Percentiles rank a stretch among this genome's conserved stretches.
Conservation (phyloP, 1,140 invertebrate genomes). For the Muscidifurax raptorellus region DNA sequence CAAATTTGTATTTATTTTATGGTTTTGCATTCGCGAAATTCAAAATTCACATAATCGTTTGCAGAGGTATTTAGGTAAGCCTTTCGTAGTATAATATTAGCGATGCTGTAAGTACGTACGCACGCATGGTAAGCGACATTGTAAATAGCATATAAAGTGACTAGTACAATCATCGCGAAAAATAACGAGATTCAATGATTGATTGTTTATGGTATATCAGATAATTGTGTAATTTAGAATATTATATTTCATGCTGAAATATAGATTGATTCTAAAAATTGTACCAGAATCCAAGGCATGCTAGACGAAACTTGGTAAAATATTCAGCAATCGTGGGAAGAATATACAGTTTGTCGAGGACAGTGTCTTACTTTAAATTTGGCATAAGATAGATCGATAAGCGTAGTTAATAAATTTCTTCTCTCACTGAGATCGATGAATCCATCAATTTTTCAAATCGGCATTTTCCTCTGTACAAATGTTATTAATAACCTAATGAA, state of each 20-base stretch:
- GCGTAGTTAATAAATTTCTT: neutral
- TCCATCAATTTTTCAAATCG: too few relatives aligned
- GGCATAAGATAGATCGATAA: neutral
- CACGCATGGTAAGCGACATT: conserved; percentile 8
- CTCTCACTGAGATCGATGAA: too few relatives aligned
- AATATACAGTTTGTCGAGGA: too few relatives aligned
- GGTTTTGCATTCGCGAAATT: neutral
- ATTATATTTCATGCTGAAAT: neutral
- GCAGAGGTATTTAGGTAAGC: neutral
- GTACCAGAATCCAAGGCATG: neutral
- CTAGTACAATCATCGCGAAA: conserved; percentile 6
- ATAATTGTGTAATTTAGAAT: neutral
- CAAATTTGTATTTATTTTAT: neutral
- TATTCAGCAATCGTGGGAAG: neutral
- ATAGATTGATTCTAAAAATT: neutral
- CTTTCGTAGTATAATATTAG: neutral
- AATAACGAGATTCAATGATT: conserved; percentile 7
- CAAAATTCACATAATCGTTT: neutral
- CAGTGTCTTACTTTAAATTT: neutral
- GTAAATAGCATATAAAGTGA: conserved; percentile 43
- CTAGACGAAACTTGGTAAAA: neutral
- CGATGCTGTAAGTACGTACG: conserved; percentile 34
- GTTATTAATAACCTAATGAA: too few relatives aligned
- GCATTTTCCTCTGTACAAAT: too few relatives aligned
- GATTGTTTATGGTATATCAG: neutral